A percentile compares a stretch with the other conserved stretches of the same genome.
Conservation (phyloP, 2,113 vertebrate genomes). For the Piliocolobus tephrosceles region DNA sequence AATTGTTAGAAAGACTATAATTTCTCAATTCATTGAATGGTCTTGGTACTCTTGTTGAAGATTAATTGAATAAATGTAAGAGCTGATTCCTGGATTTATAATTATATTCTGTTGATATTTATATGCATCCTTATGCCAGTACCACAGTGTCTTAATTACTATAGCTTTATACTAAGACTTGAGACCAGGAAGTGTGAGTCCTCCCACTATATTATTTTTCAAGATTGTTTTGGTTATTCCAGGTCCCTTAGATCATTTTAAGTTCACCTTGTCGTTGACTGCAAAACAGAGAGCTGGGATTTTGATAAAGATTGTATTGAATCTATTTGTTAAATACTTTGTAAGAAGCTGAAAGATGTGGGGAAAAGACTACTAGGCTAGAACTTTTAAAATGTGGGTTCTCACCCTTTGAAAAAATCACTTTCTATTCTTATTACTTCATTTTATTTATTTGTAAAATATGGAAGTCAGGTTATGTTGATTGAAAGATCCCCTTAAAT, state of each 20-base stretch:
- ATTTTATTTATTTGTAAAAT: background rate
- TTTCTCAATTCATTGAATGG: background rate
- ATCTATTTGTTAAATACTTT: background rate
- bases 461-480: background rate
- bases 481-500: background rate
- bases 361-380: background rate
- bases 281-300: background rate
- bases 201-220: background rate
- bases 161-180: background rate
- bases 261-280: background rate
- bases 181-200: background rate
- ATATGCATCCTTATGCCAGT: background rate
- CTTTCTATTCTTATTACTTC: background rate
- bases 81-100: background rate
- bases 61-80: background rate
- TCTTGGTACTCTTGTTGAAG: background rate
- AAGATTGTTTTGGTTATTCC: background rate
- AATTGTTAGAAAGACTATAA: background rate
- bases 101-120: background rate
- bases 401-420: background rate
- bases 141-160: background rate
- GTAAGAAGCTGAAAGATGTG: background rate
- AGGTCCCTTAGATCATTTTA: background rate
- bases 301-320: background rate
- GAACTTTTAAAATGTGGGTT: background rate